Evolutionary conservation across 1,140 invertebrate genomes (phyloP).

Genomic region (Gryon sp.): DNA sequence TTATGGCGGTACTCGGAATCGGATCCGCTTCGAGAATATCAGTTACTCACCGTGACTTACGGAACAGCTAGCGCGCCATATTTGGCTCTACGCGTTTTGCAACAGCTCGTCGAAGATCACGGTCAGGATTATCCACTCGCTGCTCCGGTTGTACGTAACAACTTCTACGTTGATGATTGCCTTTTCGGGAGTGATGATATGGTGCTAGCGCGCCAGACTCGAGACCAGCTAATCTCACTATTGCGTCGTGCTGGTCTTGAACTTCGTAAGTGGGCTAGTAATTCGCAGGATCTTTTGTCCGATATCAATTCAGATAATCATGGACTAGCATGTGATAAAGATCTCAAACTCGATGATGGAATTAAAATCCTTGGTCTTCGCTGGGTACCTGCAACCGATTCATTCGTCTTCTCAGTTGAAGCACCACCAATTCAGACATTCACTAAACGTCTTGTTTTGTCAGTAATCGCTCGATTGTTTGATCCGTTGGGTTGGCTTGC

Average conservation of each 20-base stretch:
- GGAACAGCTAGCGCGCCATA: conserved; percentile 10
- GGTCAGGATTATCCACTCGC: not conserved
- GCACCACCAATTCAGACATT: too few relatives aligned
- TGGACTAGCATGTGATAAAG: too few relatives aligned
- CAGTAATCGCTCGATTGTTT: too few relatives aligned
- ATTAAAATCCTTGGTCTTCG: not conserved
- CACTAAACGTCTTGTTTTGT: too few relatives aligned
- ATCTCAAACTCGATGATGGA: too few relatives aligned
- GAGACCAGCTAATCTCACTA: conserved; percentile 1
- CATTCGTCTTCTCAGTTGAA: too few relatives aligned
- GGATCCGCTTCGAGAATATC: conserved; percentile 2
- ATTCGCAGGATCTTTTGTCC: not conserved
- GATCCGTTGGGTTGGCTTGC: too few relatives aligned
- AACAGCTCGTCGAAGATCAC: conserved; percentile 6
- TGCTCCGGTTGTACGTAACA: not conserved
- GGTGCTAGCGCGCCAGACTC: not conserved
- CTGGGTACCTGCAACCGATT: too few relatives aligned
- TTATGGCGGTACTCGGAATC: conserved; percentile 2
- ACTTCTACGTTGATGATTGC: conserved; percentile 13
- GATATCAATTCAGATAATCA: conserved; percentile 1
- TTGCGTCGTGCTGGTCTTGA: too few relatives aligned
- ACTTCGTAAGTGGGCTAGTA: conserved; percentile 12
- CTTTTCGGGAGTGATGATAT: not conserved
- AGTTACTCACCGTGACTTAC: too few relatives aligned
- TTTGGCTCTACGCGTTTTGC: conserved; percentile 6